These are phyloP conservation scores for Rhagonycha fulva DNA, from an alignment of 2,888 invertebrate genomes.

Conservation along the genomic window DNA sequence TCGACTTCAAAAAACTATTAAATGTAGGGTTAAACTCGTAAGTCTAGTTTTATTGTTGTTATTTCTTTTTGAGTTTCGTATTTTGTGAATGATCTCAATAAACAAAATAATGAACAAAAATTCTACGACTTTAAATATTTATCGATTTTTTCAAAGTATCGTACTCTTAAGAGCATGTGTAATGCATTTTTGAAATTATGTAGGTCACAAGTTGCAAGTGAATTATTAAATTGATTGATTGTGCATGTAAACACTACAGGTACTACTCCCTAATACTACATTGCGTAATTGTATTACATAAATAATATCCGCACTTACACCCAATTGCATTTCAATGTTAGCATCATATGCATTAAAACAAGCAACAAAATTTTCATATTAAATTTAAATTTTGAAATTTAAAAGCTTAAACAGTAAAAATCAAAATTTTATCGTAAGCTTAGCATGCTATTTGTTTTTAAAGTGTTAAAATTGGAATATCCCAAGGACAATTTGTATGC, in stretches of 20 bases:
- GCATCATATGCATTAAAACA: no score
- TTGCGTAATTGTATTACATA: background rate
- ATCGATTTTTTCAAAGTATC: background rate
- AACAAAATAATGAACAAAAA: background rate
- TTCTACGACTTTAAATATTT: background rate
- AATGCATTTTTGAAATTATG: conserved; percentile 6
- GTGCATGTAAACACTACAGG: background rate
- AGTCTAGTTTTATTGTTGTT: conserved; percentile 26
- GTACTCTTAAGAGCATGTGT: background rate
- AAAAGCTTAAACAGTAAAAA: no score
- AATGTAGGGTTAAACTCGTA: conserved; percentile 43
- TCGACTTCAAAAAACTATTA: conserved; percentile 37
- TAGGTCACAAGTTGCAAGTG: background rate
- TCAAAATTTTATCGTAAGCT: no score
- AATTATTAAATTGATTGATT: background rate
- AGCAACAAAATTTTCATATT: no score
- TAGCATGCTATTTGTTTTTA: no score
- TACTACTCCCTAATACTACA: background rate
- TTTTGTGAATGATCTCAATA: conserved; percentile 1
- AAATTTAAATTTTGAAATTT: no score
- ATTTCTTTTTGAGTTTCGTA: conserved; percentile 7
- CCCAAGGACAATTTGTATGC: no score
- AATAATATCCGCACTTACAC: background rate
- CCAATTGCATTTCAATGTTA: no score
- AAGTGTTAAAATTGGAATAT: no score